Conservation (phyloP, 2,888 invertebrate genomes). For the Acronicta alni region DNA sequence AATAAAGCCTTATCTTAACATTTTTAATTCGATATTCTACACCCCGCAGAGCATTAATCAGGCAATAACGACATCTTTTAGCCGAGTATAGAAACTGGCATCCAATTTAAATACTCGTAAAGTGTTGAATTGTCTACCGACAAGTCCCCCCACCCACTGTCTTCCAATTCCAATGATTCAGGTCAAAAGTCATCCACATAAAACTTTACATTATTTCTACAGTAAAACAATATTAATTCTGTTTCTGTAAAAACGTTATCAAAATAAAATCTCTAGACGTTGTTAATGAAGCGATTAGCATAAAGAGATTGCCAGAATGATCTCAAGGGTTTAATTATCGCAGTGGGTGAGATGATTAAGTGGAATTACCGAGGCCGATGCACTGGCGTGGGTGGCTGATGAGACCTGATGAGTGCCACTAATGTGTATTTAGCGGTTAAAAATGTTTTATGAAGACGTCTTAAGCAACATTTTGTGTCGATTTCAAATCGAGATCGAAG, state of each 20-base stretch:
- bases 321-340: slow-evolving; percentile 64
- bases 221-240: slow-evolving; percentile 5
- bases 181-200: slow-evolving; percentile 41
- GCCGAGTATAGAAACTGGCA: slow-evolving; percentile 19
- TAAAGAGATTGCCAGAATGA: slow-evolving; percentile 44
- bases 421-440: slow-evolving; percentile 35
- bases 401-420: slow-evolving; percentile 33
- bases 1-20: slow-evolving; percentile 10
- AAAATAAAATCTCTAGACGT: slow-evolving; percentile 20
- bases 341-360: slow-evolving; percentile 64
- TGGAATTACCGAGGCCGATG: slow-evolving; percentile 53
- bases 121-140: slow-evolving; percentile 23
- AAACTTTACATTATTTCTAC: slow-evolving; percentile 10
- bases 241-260: slow-evolving; percentile 13
- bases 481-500: slow-evolving; percentile 11
- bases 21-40: slow-evolving; percentile 36
- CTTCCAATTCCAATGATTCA: slow-evolving; percentile 17
- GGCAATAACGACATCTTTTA: slow-evolving; percentile 30
- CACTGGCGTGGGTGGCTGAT: slow-evolving; percentile 57
- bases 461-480: slow-evolving; percentile 15
- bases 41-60: slow-evolving; percentile 16
- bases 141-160: slow-evolving; percentile 20
- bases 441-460: slow-evolving; percentile 12
- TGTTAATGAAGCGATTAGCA: slow-evolving; percentile 53
- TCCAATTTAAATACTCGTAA: slow-evolving; percentile 26